These are phyloP conservation scores for Eurypyga helias DNA, from an alignment of 2,113 vertebrate genomes.

Conservation along the genomic window DNA sequence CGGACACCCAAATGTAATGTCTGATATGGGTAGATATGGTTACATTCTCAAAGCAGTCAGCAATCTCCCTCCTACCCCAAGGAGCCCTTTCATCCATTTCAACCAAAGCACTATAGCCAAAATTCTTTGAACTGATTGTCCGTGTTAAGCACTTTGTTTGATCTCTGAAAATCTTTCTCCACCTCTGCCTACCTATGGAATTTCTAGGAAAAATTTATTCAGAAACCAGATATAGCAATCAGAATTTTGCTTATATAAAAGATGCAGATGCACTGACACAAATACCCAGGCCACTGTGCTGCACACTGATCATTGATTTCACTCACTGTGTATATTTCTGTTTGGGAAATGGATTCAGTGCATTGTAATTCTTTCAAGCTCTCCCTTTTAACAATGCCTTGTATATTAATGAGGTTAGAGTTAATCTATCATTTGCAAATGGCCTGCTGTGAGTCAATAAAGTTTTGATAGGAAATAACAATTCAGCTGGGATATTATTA, in stretches of 20 bases:
- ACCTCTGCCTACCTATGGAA: neutral
- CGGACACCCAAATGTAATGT: neutral
- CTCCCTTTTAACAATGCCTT: neutral
- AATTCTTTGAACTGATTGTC: neutral
- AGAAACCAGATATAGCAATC: neutral
- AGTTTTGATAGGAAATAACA: conserved; percentile 44
- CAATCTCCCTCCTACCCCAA: neutral
- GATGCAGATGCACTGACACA: neutral
- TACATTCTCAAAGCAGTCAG: neutral
- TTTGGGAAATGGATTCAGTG: neutral
- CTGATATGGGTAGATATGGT: no score
- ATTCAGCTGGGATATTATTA: conserved; percentile 18
- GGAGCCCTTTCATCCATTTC: neutral
- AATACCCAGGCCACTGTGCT: neutral
- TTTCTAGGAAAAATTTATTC: neutral
- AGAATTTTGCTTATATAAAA: neutral
- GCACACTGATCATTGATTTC: neutral
- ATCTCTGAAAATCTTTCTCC: neutral
- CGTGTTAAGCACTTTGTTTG: neutral
- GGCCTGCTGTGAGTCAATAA: conserved; percentile 35
- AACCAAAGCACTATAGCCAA: neutral
- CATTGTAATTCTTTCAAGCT: conserved; percentile 1
- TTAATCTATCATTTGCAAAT: conserved; percentile 55
- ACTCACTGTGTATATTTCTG: neutral
- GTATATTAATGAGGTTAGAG: conserved; percentile 45